Evolutionary conservation across 1,140 invertebrate genomes (phyloP), one percentile per base, ranked within the genome.

Genomic region (Drosophila miranda): DNA sequence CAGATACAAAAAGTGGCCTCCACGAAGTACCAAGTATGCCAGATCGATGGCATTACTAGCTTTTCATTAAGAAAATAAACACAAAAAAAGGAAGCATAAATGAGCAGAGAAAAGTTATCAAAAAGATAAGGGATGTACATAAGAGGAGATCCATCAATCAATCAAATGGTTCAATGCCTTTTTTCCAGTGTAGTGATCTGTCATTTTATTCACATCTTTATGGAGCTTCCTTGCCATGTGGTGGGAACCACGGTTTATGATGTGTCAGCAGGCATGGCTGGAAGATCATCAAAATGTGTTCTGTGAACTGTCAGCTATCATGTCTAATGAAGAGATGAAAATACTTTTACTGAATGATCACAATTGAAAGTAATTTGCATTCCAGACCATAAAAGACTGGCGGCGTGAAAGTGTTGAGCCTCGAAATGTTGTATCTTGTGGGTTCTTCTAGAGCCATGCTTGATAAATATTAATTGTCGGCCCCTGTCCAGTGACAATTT

Each of bases 321-420:
- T 43, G 69, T 43, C 67, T 87, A 87, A 87, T 86, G 81, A 79
- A 87, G 55, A 60, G 54, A 67, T 49, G 62, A 81, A 70, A 67
- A 86, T 64, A 81, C 82, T 87, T 86, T 81, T 77, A 63, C 73
- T 81, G 52, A 53, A 54, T 58, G 64, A 69, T 52, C 56, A 68
- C 78, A 86, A 87, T 87, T 86, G 78, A 71, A 48, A 67, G 74
- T 75, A 75, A 81, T 86, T 86, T 86, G 81, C 82, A 87, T 86
- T 59, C 43, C 21, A 38, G 44, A 44, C 23, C 42, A 16, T 23
- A 46, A 9, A 23, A 52, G 21, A 3, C 8, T 34, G 45, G 45
- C 34, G 46, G 54, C 54, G 79, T 21, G 67, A 72, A 83, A 81
- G 67, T 81, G 48, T 46, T 45, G 50, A 48, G 43, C 44, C 11